Base-by-base conservation (phyloP, 2,113 vertebrate species). In the Lasiurus cinereus region DNA sequence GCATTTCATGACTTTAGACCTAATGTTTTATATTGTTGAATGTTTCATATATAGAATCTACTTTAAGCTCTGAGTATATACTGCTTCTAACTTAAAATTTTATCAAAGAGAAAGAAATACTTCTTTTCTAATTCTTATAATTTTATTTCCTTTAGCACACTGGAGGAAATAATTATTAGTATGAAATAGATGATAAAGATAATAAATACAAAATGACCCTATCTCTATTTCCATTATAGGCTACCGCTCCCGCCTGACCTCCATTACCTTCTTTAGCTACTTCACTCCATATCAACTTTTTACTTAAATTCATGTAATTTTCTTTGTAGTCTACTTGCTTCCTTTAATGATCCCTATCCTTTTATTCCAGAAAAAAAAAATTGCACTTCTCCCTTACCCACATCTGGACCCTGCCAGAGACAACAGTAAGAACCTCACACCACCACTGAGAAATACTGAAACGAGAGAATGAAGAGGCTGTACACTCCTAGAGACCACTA, bases 81-180 rank as follows among this genome's bases (percentile, higher is more conserved):
- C 1, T 70, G 36, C 31, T 86, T 91, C 67, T 83, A 80, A 88
- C 14, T 96, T 43, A 89, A 78, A 82, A 85, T 88, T 85, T 52
- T 48, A 83, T 29, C 36, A 73, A 72, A 29, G 19, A 79, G 6
- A 94, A 91, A 74, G 10, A 83, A 19, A 79, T 10, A 74, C 27
- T 87, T 83, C 27, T 87, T 83, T 83, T 83, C 12, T 85, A 95
- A 94, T 48, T 19, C 29, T 82, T 79, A 64, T 21, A 62, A 77
- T 52, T 69, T 54, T 88, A 67, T 46, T 66, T 54, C 80, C n/a
- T 77, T 76, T 85, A 94, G 79, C 27, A 93, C 13, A 69, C 24
- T 88, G 7, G 3, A 69, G 31, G 88, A 94, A 76, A 73, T 5
- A 80, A 80, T 54, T 78, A 73, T 43, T 73, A 56, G 36, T 67